Evolutionary conservation across 1,140 invertebrate genomes (phyloP).

Genomic region (Drosophila serrata): DNA sequence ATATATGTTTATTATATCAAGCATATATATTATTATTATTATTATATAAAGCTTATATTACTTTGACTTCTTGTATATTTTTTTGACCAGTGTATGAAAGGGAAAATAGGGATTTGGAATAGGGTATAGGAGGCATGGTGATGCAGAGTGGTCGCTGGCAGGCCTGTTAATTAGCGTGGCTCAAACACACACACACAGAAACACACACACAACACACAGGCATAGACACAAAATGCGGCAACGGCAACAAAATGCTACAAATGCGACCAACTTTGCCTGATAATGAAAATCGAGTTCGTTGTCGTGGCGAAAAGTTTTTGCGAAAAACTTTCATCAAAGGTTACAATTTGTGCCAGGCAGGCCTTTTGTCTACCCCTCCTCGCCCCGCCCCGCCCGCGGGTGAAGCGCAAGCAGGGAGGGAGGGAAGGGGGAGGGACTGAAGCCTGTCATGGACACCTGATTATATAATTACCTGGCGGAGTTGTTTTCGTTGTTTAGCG

Average conservation of each 20-base stretch:
- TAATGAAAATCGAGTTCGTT: conserved; percentile 77
- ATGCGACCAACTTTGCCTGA: conserved; percentile 72
- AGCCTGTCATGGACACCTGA: conserved; percentile 73
- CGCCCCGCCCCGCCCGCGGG: neutral
- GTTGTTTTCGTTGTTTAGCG: conserved; percentile 23
- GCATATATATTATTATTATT: too few relatives aligned
- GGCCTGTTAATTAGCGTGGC: conserved; percentile 76
- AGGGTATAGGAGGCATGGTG: conserved; percentile 3
- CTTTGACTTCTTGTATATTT: too few relatives aligned
- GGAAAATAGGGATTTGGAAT: conserved; percentile 6
- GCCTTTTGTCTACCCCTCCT: conserved; percentile 43
- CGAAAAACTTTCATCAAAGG: conserved; percentile 81
- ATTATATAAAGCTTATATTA: too few relatives aligned
- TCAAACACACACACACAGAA: conserved; percentile 26
- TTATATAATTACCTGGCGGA: conserved; percentile 65
- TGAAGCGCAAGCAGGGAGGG: too few relatives aligned
- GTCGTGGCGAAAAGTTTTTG: conserved; percentile 67
- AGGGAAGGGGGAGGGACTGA: neutral
- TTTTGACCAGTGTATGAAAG: conserved; percentile 1
- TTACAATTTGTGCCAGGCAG: conserved; percentile 67
- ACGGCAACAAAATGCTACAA: conserved; percentile 63
- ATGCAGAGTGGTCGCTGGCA: conserved; percentile 43
- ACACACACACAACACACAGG: neutral
- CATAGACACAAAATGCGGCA: conserved; percentile 49
- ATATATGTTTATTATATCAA: too few relatives aligned